These are phyloP conservation scores for Tetramorium simillimum DNA, from an alignment of 1,140 invertebrate genomes.

Conservation along the genomic window DNA sequence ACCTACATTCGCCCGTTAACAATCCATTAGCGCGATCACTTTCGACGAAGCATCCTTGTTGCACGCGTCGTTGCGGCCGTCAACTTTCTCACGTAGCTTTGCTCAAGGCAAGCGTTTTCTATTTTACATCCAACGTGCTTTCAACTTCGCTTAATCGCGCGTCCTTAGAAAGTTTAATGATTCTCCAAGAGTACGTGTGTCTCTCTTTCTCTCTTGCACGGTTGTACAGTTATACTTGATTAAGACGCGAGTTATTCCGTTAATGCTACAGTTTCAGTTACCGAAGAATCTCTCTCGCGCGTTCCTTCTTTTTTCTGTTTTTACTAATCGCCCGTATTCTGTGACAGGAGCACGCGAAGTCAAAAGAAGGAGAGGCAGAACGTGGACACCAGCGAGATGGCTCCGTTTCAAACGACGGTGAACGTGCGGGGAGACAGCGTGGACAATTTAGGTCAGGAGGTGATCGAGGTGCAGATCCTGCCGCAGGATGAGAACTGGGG, in stretches of 20 bases:
- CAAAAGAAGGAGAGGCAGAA: slow-evolving; percentile 82
- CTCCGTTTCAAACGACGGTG: slow-evolving; percentile 92
- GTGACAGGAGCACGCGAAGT: slow-evolving; percentile 79
- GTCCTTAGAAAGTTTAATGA: background rate
- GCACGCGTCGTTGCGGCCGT: too few species aligned
- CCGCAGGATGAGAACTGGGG: slow-evolving; percentile 99
- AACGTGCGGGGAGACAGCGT: slow-evolving; percentile 90
- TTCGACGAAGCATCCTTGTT: too few species aligned
- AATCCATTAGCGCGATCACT: too few species aligned
- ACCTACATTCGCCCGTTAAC: background rate
- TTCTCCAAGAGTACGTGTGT: background rate
- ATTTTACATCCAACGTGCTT: too few species aligned
- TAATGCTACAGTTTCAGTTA: background rate
- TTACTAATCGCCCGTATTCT: background rate
- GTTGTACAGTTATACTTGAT: background rate
- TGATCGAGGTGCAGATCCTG: slow-evolving; percentile 96
- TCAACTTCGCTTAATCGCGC: too few species aligned
- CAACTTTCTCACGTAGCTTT: too few species aligned
- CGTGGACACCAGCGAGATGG: slow-evolving; percentile 86
- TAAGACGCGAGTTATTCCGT: background rate
- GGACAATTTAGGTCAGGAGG: slow-evolving; percentile 90
- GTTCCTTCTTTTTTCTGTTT: background rate
- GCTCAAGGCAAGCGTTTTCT: too few species aligned
- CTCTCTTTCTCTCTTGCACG: background rate
- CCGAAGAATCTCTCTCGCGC: background rate